Evolutionary conservation across 2,888 invertebrate genomes (phyloP), one percentile per base, ranked within the genome.

Genomic region (Cylindroiulus punctatus): DNA sequence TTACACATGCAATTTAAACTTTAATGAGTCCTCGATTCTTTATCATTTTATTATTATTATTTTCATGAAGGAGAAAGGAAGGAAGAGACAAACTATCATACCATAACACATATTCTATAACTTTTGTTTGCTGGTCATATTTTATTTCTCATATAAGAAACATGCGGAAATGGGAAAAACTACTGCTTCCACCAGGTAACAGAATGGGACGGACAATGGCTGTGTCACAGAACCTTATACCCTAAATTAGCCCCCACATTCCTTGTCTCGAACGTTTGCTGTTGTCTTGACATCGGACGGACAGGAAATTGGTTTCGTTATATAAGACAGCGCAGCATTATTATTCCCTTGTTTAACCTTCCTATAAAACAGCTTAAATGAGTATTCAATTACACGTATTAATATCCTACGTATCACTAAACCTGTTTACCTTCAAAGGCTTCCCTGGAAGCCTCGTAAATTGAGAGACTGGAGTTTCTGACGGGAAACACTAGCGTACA

Each of bases 371-470:
- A 65, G 0, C 10, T 26, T 26, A 7, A 65, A 65, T 65, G 65
- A 65, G 65, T 65, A 65, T 65, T 26, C 17, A 65, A 65, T 65
- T 65, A 26, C 65, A 22, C 65, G 65, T 10, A 22, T 65, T 26
- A 65, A 17, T 12, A 52, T 19, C n/a, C 4, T 5, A 10, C 26
- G 65, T 26, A 0, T 26, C 65, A 26, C 26, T 26, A 65, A 65
- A 65, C 65, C 65, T 26, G 65, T 26, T 65, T n/a, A 65, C 65
- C 65, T 65, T 65, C 65, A 65, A 65, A 65, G 65, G 65, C 65
- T 65, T 65, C 44, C 12, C 44, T 8, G 44, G 44, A 44, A 44
- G 44, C 44, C 44, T 44, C 44, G 10, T 44, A 44, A 44, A 44
- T 44, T 14, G 44, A 44, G 10, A 1, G 44, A 44, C 1, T n/a